A percentile compares a stretch with the other conserved stretches of the same genome.
Evolutionary conservation across 2,888 invertebrate species (phyloP).

Genomic region (Arrhopalites spinosus): DNA sequence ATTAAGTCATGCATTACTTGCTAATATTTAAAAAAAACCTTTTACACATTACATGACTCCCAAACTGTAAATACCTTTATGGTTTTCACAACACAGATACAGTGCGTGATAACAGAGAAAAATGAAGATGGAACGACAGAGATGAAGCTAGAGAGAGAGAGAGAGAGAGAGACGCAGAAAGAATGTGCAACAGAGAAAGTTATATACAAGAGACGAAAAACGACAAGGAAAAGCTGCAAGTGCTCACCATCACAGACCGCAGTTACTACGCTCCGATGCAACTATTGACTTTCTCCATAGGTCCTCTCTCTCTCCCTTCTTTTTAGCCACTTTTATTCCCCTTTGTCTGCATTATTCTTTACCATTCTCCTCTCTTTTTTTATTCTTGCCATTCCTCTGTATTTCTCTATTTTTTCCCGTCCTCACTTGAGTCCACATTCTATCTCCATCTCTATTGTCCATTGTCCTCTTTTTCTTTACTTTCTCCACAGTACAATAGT

Average conservation of each 20-base stretch:
- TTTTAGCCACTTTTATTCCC: background rate
- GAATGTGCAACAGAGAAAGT: background rate
- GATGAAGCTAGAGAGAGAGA: background rate
- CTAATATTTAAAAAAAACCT: too few relatives aligned
- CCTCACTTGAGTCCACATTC: too few relatives aligned
- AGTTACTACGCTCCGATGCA: constrained; percentile 16
- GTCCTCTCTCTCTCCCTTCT: background rate
- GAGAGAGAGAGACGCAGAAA: background rate
- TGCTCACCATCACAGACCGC: background rate
- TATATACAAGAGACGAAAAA: background rate
- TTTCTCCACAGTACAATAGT: too few relatives aligned
- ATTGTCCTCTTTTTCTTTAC: background rate
- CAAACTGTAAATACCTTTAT: too few relatives aligned
- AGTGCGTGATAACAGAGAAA: too few relatives aligned
- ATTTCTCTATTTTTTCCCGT: too few relatives aligned
- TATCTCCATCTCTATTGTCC: background rate
- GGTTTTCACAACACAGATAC: too few relatives aligned
- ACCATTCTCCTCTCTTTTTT: background rate
- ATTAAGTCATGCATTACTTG: too few relatives aligned
- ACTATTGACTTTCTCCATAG: constrained; percentile 28
- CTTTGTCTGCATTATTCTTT: background rate
- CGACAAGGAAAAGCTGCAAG: background rate
- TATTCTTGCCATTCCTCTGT: background rate
- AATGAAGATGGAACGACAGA: too few relatives aligned
- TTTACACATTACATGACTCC: too few relatives aligned